Base-by-base conservation (phyloP, 2,113 vertebrate species). In the Pteropus alecto region DNA sequence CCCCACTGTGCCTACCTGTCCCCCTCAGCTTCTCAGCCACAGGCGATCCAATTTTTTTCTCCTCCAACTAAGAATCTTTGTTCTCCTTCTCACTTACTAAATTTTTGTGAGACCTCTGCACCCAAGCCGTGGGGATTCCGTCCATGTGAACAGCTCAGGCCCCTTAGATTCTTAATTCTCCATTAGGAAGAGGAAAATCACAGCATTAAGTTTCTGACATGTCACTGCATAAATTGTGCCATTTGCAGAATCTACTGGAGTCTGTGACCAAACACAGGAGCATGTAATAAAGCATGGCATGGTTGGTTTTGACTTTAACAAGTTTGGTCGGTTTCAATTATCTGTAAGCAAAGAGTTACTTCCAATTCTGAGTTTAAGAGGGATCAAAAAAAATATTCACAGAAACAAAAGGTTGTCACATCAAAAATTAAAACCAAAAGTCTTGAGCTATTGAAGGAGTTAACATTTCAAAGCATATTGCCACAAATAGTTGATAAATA, bases 21-120 rank as follows among this genome's bases (percentile, higher is more conserved):
- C 98, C 97, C 98, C 98, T 98, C 98, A 99, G 98, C 98, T 98
- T 99, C 98, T 98, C 98, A 99, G 99, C 99, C 98, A 99, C 99
- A 99, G 98, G 99, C 99, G 97, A 99, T 98, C 98, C 98, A 98
- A 98, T 98, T 98, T 98, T 98, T 97, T 96, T 67, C 93, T 97
- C 93, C 98, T 97, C 96, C 98, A 98, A 98, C 98, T 98, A 98
- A 98, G 98, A 98, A 99, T 99, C 99, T 99, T 99, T 99, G 99
- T 99, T 99, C 99, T 99, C 98, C 96, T 98, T 99, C 98, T 99
- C 99, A 99, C 99, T 98, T 98, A 99, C 99, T 99, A 99, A 99
- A 99, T 99, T 99, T 99, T 98, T 99, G 98, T 19, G 73, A 99
- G 99, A 99, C 99, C 98, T 98, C 98, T 99, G 98, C 98, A 98